Evolutionary conservation across 2,113 vertebrate genomes (phyloP), one percentile per base, ranked within the genome.

Genomic region (Callithrix jacchus): DNA sequence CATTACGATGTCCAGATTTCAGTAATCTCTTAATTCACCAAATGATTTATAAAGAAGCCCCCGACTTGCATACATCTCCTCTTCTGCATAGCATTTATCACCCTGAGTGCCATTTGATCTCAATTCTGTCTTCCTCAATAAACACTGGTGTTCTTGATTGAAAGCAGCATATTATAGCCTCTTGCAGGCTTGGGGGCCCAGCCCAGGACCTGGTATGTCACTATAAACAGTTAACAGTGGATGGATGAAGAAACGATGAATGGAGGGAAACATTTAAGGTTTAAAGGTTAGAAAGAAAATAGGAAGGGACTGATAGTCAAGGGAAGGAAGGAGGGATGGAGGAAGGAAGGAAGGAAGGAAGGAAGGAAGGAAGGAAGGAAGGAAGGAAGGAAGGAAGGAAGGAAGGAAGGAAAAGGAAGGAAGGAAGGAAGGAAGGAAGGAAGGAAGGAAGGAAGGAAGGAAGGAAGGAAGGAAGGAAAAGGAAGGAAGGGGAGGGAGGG

Each of bases 381-480:
- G 40, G 18, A 3, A 35, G 32, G 64, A 0, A 17, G 42, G 9
- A 5, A 42, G 9, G 8, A 42, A 1, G 35, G 8, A 3, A 7
- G 6, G 20, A 18, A 4, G 21, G 27, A 10, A 13, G 14, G 18
- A 66, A 14, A 4, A 4, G 8, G 1, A 45, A 21, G 6, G 12
- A 42, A 1, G 25, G 47, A 52, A 2, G 17, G 23, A 73, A 16
- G 13, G 66, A 2, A 4, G 5, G 9, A 11, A 12, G 21, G 9
- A 6, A 42, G 42, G 42, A n/a, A 0, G 25, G 6, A 47, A 8
- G 8, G 27, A 27, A 20, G 5, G 14, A 7, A 18, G 11, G 27
- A 56, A 12, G 8, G 52, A 16, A 17, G 49, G 14, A 5, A 17
- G 49, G 49, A 21, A 23, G 20, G 56, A 21, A 11, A 35, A 0